A percentile compares a stretch with the other conserved stretches of the same genome.
Evolutionary conservation across 2,888 invertebrate species (phyloP).

Genomic region (Ectobius pallidus): DNA sequence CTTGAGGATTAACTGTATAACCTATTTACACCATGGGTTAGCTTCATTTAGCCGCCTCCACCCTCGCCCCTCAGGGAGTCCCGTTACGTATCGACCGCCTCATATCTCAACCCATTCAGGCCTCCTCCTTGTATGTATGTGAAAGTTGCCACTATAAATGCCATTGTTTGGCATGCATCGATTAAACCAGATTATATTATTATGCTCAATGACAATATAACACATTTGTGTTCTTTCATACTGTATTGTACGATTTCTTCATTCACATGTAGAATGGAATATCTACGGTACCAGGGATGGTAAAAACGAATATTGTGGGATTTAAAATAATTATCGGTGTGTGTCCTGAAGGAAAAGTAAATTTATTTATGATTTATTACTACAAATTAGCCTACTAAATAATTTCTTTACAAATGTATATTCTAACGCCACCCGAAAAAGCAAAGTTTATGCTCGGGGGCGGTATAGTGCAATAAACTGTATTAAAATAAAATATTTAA

Average conservation of each 20-base stretch:
- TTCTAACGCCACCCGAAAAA: no score
- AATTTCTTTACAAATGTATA: no score
- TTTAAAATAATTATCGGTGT: no score
- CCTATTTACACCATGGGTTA: slow-evolving; percentile 24
- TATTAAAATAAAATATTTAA: no score
- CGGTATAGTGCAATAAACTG: no score
- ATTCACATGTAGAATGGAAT: neutral
- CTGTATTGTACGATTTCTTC: neutral
- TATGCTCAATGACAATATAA: slow-evolving; percentile 24
- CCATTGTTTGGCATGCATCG: neutral
- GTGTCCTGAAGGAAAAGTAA: no score
- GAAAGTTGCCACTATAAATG: slow-evolving; percentile 11
- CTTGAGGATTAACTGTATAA: slow-evolving; percentile 22
- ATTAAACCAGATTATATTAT: slow-evolving; percentile 15
- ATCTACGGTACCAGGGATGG: neutral
- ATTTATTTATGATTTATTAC: no score
- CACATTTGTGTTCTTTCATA: neutral
- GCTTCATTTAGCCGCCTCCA: slow-evolving; percentile 21
- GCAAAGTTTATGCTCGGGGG: no score
- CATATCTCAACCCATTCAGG: slow-evolving; percentile 26
- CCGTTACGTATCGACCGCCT: slow-evolving; percentile 15
- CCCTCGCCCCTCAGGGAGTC: neutral
- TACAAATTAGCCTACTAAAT: no score
- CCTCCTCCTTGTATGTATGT: slow-evolving; percentile 5
- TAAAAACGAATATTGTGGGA: no score